These are phyloP conservation scores for Leptonema lineaticorne DNA, from an alignment of 1,140 invertebrate species.

Conservation along the genomic window DNA sequence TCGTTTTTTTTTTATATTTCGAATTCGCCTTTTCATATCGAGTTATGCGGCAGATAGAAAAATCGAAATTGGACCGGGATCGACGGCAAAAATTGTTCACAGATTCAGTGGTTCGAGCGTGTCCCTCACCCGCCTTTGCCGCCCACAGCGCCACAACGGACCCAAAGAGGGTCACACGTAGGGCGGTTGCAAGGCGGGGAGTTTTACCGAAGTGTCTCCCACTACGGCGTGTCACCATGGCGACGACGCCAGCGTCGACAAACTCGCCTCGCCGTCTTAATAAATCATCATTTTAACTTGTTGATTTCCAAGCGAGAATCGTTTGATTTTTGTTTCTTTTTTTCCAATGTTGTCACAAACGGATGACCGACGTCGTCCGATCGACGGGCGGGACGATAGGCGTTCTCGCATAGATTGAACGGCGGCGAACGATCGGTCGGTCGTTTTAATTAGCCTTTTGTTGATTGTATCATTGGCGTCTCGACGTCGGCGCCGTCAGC, in stretches of 20 bases:
- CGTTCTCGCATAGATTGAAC: too few relatives aligned
- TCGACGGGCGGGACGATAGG: too few relatives aligned
- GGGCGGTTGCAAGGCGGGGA: background rate
- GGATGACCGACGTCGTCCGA: too few relatives aligned
- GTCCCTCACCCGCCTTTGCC: background rate
- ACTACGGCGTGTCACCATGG: constrained; percentile 35
- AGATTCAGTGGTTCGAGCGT: background rate
- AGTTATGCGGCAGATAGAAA: too few relatives aligned
- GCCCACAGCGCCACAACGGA: background rate
- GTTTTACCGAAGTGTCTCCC: background rate
- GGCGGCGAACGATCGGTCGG: background rate
- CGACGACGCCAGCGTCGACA: constrained; percentile 29
- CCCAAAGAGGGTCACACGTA: background rate
- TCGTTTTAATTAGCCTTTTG: constrained; percentile 18
- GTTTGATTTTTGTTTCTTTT: too few relatives aligned
- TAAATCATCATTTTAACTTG: constrained; percentile 42
- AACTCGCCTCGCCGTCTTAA: constrained; percentile 22
- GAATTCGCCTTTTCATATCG: too few relatives aligned
- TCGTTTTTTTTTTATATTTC: too few relatives aligned
- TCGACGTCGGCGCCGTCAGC: constrained; percentile 31
- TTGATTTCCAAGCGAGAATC: constrained; percentile 32
- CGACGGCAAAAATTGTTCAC: too few relatives aligned
- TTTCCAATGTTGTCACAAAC: too few relatives aligned
- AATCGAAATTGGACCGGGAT: too few relatives aligned
- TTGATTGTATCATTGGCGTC: constrained; percentile 26